Evolutionary conservation across 1,140 invertebrate genomes (phyloP).

Genomic region (Drosophila saltans): DNA sequence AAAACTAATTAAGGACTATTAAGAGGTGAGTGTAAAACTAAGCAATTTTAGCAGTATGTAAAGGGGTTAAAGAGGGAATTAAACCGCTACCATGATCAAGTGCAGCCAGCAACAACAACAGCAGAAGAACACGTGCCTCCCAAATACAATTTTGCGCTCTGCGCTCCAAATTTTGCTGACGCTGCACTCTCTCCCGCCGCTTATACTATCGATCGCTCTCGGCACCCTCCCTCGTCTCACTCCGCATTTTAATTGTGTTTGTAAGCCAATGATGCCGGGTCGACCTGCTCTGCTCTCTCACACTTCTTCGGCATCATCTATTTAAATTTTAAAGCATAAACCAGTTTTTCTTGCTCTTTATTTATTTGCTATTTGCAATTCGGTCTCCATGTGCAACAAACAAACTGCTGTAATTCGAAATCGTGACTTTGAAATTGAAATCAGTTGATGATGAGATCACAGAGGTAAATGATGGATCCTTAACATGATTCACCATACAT

Average conservation of each 20-base stretch:
- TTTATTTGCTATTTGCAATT: conserved; percentile 26
- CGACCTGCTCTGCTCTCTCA: background rate
- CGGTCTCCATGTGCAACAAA: conserved; percentile 30
- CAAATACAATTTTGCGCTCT: background rate
- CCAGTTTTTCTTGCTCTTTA: conserved; percentile 34
- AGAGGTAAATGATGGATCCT: conserved; percentile 1
- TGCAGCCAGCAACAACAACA: conserved; percentile 22
- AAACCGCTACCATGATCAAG: conserved; percentile 34
- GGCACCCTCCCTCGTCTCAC: background rate
- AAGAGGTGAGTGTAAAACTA: conserved; percentile 60
- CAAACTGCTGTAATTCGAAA: conserved; percentile 41
- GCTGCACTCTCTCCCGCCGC: background rate
- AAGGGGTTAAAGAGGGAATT: conserved; percentile 3
- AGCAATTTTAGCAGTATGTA: background rate
- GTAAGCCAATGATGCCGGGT: conserved; percentile 3
- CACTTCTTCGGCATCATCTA: conserved; percentile 1
- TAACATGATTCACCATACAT: background rate
- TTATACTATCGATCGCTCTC: background rate
- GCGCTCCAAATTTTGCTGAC: conserved; percentile 11
- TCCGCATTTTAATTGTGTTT: background rate
- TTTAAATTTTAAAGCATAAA: conserved; percentile 17
- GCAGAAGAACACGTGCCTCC: conserved; percentile 9
- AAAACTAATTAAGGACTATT: conserved; percentile 74
- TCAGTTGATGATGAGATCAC: conserved; percentile 23
- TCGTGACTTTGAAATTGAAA: conserved; percentile 43